Percentiles rank a stretch among this genome's conserved stretches.
Conservation (phyloP, 2,113 vertebrate species). For the Cynoglossus semilaevis region DNA sequence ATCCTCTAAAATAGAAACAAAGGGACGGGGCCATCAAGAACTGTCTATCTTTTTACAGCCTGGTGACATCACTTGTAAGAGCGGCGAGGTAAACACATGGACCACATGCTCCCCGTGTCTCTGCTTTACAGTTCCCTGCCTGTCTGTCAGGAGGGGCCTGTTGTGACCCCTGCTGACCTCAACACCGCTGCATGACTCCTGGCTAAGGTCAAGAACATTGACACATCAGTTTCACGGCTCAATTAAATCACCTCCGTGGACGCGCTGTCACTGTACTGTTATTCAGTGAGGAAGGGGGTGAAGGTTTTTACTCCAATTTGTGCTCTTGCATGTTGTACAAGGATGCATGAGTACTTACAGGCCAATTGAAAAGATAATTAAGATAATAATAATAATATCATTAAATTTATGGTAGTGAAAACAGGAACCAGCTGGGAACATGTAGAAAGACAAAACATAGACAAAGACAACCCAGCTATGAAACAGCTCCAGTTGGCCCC, state of each 20-base stretch:
- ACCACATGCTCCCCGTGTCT: conserved; percentile 60
- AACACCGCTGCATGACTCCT: conserved; percentile 47
- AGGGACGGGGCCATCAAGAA: conserved; percentile 56
- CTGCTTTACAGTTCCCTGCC: conserved; percentile 59
- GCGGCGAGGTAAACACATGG: conserved; percentile 56
- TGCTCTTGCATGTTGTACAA: conserved; percentile 22
- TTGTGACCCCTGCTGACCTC: conserved; percentile 41
- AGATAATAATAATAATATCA: conserved; percentile 52
- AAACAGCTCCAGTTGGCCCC: neutral
- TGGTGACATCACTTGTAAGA: conserved; percentile 74
- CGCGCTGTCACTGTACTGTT: conserved; percentile 36
- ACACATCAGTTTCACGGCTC: conserved; percentile 62
- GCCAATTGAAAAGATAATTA: conserved; percentile 45
- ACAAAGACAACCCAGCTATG: neutral
- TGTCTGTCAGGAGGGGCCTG: conserved; percentile 47
- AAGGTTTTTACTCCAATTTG: conserved; percentile 14
- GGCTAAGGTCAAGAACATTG: conserved; percentile 58
- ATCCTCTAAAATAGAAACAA: conserved; percentile 70
- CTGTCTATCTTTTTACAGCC: conserved; percentile 72
- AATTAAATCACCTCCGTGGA: conserved; percentile 56
- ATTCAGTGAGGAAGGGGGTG: conserved; percentile 41
- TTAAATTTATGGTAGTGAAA: conserved; percentile 40
- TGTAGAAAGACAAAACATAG: conserved; percentile 33
- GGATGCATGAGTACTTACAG: conserved; percentile 46
- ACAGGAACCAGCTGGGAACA: conserved; percentile 38